A percentile compares a stretch with the other conserved stretches of the same genome.
Conservation (phyloP, 2,888 invertebrate species). For the Silvanus unidentatus region DNA sequence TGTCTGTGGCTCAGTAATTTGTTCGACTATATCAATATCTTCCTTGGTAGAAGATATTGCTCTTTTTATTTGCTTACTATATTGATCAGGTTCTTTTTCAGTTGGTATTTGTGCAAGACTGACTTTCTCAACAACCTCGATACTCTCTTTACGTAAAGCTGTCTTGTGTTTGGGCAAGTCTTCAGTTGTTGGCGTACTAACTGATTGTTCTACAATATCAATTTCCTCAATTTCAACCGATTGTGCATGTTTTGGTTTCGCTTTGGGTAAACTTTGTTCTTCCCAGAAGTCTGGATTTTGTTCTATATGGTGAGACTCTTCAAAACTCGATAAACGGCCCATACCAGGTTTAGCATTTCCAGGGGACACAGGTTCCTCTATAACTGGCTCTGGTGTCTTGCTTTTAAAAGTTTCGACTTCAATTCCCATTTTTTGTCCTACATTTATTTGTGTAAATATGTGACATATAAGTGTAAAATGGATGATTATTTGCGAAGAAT, state of each 20-base stretch:
- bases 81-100: not conserved
- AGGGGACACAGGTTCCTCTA: conserved; percentile 34
- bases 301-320: conserved; percentile 27
- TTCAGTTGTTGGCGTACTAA: conserved; percentile 4
- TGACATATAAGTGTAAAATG: too few species aligned
- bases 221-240: conserved; percentile 36
- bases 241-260: conserved; percentile 26
- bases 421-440: conserved; percentile 29
- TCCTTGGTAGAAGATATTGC: conserved; percentile 16
- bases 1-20: conserved; percentile 17
- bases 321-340: conserved; percentile 24
- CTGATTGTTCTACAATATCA: conserved; percentile 26
- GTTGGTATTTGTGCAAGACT: not conserved
- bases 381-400: conserved; percentile 29
- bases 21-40: conserved; percentile 15
- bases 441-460: too few species aligned
- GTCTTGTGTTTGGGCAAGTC: not conserved
- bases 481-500: too few species aligned
- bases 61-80: conserved; percentile 6
- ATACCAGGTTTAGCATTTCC: conserved; percentile 13
- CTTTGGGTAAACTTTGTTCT: conserved; percentile 19
- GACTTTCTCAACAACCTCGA: not conserved
- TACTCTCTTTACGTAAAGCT: too few species aligned
- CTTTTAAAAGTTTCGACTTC: conserved; percentile 26
- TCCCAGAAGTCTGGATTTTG: conserved; percentile 17